Conservation (phyloP, 2,113 vertebrate genomes). For the Pteruthius melanotis region DNA sequence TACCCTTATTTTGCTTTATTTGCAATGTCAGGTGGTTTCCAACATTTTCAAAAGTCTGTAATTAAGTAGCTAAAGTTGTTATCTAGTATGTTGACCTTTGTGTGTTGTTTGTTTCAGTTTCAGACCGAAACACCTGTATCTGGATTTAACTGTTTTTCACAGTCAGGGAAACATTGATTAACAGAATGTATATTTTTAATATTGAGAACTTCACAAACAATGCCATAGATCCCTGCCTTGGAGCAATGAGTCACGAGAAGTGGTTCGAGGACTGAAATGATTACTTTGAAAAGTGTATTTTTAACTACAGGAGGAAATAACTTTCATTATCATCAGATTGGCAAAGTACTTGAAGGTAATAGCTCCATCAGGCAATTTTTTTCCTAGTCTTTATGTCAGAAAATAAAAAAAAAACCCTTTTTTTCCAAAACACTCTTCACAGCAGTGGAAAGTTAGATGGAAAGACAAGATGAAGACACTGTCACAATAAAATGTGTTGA, state of each 20-base stretch:
- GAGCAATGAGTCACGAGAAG: slow-evolving; percentile 49
- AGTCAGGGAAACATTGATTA: not conserved
- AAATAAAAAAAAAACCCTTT: not conserved
- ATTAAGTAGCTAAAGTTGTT: not conserved
- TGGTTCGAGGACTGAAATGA: slow-evolving; percentile 35
- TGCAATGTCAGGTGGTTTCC: not conserved
- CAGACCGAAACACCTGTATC: not conserved
- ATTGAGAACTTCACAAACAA: slow-evolving; percentile 9
- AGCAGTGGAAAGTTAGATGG: not conserved
- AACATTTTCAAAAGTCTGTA: not conserved
- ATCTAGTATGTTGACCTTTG: not conserved
- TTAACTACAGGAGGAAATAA: slow-evolving; percentile 63
- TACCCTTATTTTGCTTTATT: not conserved
- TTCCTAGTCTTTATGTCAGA: slow-evolving; percentile 2
- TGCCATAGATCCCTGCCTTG: not conserved
- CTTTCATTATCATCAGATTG: slow-evolving; percentile 66
- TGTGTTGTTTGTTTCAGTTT: not conserved
- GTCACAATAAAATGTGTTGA: slow-evolving; percentile 16
- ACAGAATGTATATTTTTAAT: slow-evolving; percentile 3
- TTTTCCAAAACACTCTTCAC: slow-evolving; percentile 24
- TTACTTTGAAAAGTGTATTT: slow-evolving; percentile 58
- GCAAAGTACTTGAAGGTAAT: slow-evolving; percentile 53
- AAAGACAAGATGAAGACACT: not conserved
- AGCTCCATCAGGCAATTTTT: slow-evolving; percentile 41
- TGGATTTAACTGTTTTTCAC: not conserved